These are phyloP conservation scores for Podiceps cristatus DNA, from an alignment of 2,113 vertebrate genomes.

Conservation along the genomic window DNA sequence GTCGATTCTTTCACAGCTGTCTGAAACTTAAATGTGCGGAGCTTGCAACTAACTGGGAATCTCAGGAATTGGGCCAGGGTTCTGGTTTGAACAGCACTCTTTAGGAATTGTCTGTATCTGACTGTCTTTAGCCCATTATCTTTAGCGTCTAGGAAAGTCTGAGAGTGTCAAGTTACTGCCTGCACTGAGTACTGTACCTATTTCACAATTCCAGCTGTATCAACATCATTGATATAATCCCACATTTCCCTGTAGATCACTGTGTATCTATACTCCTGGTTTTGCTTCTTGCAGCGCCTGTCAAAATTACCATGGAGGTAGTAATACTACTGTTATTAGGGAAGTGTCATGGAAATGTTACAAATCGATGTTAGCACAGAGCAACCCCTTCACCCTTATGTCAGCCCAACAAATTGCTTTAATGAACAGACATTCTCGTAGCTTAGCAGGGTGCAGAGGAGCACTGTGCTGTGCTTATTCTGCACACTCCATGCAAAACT, in stretches of 20 bases:
- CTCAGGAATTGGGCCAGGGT: background rate
- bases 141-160: background rate
- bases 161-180: background rate
- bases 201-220: background rate
- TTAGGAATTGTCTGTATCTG: background rate
- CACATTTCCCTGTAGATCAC: background rate
- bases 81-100: background rate
- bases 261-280: background rate
- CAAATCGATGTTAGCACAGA: background rate
- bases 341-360: background rate
- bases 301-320: background rate
- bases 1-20: background rate
- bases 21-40: background rate
- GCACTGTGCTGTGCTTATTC: background rate
- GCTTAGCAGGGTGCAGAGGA: background rate
- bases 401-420: background rate
- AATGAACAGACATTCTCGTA: background rate
- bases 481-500: background rate
- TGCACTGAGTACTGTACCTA: background rate
- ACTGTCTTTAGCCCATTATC: background rate
- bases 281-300: background rate
- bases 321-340: background rate
- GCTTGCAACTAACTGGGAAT: background rate
- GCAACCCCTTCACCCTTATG: background rate
- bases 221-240: background rate